phyloP scores from a whole-genome alignment of 1,140 invertebrate species.

The Camponotus pennsylvanicus region DNA sequence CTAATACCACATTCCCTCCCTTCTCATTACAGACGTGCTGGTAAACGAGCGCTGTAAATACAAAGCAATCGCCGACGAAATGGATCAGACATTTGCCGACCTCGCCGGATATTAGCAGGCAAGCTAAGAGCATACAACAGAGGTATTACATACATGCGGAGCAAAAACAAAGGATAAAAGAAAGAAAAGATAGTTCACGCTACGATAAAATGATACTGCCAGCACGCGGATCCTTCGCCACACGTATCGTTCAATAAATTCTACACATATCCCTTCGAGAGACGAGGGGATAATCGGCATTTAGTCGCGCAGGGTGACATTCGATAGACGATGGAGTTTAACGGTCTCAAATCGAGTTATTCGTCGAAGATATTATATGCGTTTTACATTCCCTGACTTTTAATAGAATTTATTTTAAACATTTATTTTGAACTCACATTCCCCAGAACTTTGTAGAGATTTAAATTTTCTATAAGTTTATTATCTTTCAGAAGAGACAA shows the following conservation, averaged over 20 bases:
- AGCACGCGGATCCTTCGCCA: slow-evolving; percentile 69
- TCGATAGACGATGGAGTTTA: neutral
- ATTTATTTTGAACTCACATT: neutral
- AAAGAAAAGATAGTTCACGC: slow-evolving; percentile 61
- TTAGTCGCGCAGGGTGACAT: neutral
- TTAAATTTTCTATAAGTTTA: slow-evolving; percentile 21
- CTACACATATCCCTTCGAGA: neutral
- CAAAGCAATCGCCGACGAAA: slow-evolving; percentile 98
- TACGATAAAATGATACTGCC: slow-evolving; percentile 72
- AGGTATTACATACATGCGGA: slow-evolving; percentile 40
- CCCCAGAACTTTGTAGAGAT: slow-evolving; percentile 15
- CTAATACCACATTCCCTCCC: slow-evolving; percentile 72
- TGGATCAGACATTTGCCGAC: slow-evolving; percentile 98
- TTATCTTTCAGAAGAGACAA: neutral
- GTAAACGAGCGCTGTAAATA: slow-evolving; percentile 98
- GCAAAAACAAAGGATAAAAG: slow-evolving; percentile 5
- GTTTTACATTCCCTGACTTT: neutral
- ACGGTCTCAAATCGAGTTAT: slow-evolving; percentile 24
- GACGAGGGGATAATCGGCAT: slow-evolving; percentile 8
- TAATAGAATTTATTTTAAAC: neutral
- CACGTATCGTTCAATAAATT: slow-evolving; percentile 58
- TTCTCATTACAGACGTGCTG: slow-evolving; percentile 94
- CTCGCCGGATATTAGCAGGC: slow-evolving; percentile 93
- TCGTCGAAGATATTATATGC: slow-evolving; percentile 6
- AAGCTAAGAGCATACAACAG: slow-evolving; percentile 48